A percentile compares a stretch with the other conserved stretches of the same genome.
These are phyloP conservation scores for Thyatira batis DNA, from an alignment of 2,888 invertebrate species.

Conservation along the genomic window DNA sequence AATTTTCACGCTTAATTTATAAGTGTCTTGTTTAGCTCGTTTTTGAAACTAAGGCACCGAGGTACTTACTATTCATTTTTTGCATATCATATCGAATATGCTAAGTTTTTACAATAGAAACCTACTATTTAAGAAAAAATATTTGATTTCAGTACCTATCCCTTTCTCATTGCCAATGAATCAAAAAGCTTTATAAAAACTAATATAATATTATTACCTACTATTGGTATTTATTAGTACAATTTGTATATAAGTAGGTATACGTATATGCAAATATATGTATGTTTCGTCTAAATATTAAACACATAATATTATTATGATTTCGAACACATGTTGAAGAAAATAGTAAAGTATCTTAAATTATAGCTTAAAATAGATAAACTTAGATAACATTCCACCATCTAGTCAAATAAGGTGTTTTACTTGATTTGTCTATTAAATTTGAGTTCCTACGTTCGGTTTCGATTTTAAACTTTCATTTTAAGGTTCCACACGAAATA, in stretches of 20 bases:
- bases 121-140: neutral
- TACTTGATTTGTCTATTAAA: slow-evolving; percentile 25
- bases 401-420: slow-evolving; percentile 64
- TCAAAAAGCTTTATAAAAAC: neutral
- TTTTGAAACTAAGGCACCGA: neutral
- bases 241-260: neutral
- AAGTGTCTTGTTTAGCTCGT: neutral
- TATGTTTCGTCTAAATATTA: neutral
- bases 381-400: slow-evolving; percentile 72
- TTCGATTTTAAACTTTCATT: slow-evolving; percentile 15
- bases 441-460: slow-evolving; percentile 10
- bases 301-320: neutral
- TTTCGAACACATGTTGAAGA: slow-evolving; percentile 1
- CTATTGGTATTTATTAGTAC: neutral
- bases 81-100: neutral
- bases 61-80: neutral
- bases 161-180: slow-evolving; percentile 1
- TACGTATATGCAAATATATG: neutral
- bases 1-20: neutral
- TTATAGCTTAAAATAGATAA: slow-evolving; percentile 28
- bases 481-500: neutral
- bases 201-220: neutral
- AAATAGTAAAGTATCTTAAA: slow-evolving; percentile 1
- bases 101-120: neutral
- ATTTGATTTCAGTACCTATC: neutral